These are phyloP conservation scores for Ciconia boyciana DNA, from an alignment of 2,113 vertebrate genomes.

Conservation along the genomic window DNA sequence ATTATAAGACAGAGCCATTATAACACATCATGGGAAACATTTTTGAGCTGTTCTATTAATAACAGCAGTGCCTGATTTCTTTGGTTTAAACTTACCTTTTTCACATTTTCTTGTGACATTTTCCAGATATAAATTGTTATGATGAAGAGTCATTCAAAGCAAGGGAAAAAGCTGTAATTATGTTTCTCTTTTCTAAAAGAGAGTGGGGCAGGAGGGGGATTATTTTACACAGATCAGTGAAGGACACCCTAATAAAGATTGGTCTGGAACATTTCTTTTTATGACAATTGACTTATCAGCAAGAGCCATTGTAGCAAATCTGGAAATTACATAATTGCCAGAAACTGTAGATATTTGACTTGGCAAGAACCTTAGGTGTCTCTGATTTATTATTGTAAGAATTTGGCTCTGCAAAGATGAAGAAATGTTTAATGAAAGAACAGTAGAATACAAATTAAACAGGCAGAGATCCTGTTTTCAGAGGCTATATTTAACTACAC, in stretches of 20 bases:
- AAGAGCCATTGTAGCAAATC: slow-evolving; percentile 75
- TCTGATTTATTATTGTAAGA: slow-evolving; percentile 86
- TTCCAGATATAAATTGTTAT: slow-evolving; percentile 84
- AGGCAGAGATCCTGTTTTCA: slow-evolving; percentile 71
- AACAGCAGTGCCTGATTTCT: slow-evolving; percentile 73
- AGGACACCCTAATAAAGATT: slow-evolving; percentile 79
- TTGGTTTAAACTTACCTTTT: slow-evolving; percentile 76
- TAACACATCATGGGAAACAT: slow-evolving; percentile 71
- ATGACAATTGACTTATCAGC: slow-evolving; percentile 83
- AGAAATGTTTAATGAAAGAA: slow-evolving; percentile 84
- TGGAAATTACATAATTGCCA: slow-evolving; percentile 88
- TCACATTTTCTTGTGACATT: slow-evolving; percentile 79
- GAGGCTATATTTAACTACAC: slow-evolving; percentile 71
- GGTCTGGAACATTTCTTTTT: slow-evolving; percentile 82
- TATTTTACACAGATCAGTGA: slow-evolving; percentile 79
- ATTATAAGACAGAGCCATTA: slow-evolving; percentile 72
- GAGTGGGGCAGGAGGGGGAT: slow-evolving; percentile 45
- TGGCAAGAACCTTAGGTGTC: slow-evolving; percentile 75
- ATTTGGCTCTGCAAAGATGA: slow-evolving; percentile 77
- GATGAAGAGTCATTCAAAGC: slow-evolving; percentile 77
- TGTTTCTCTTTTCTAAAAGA: slow-evolving; percentile 45
- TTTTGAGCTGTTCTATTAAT: slow-evolving; percentile 75
- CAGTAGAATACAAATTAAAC: slow-evolving; percentile 77
- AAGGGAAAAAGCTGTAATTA: slow-evolving; percentile 69
- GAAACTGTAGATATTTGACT: slow-evolving; percentile 85